Base-by-base conservation (phyloP, 2,113 vertebrate species). In the Cyprinodon brontotheroides region DNA sequence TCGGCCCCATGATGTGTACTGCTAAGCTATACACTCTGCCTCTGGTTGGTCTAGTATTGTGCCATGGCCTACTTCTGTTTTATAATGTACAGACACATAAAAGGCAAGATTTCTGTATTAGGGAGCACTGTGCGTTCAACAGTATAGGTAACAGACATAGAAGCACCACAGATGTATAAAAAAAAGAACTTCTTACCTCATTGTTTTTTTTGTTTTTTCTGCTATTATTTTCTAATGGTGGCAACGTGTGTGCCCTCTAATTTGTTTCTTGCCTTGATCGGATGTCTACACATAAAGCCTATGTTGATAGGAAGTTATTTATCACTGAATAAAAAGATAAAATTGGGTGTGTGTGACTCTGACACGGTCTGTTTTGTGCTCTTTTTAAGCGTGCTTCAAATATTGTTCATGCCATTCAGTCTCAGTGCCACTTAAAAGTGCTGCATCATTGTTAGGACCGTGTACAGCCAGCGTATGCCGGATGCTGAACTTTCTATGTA, bases 141-240 rank as follows among this genome's bases (percentile, higher is more conserved):
- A 89, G 89, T 91, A 90, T 91, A 93, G 90, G 86, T 90, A 89
- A 92, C 83, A 91, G 89, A 90, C 87, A 89, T 91, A 87, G 89
- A 93, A 90, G 84, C 92, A 93, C 87, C 87, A 87, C 93, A 91
- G 77, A 92, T 91, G 88, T 93, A 92, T 88, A 62, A 89, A 80
- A 91, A 87, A 88, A 71, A 91, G 70, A 94, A 93, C 91, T 93
- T 93, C 92, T 94, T 94, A 94, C 94, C 93, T 94, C 93, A 94
- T 91, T 90, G 87, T 93, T 92, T 92, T 92, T 72, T 73, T 59
- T 40, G 38, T 43, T 43, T 47, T 89, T 90, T 84, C 87, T 86
- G 88, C 80, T 86, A 85, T 92, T 87, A 78, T 93, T 91, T 91
- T 91, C 85, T 88, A 89, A 91, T 89, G 84, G 80, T 86, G 86